These are phyloP conservation scores for Garrulus glandarius DNA, from an alignment of 2,797 vertebrate species.

Conservation along the genomic window DNA sequence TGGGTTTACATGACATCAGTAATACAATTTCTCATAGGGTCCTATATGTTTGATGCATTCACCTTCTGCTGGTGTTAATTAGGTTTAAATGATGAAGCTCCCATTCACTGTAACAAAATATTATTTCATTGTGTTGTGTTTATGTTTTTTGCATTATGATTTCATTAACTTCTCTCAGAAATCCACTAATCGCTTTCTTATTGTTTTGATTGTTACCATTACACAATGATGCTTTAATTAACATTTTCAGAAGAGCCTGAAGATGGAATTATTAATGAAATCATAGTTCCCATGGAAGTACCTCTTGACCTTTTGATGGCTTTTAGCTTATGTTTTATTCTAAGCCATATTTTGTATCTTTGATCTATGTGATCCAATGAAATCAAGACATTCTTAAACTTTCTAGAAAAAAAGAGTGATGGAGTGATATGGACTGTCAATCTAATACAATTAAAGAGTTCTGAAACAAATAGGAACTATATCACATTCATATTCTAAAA, in stretches of 20 bases:
- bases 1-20: not conserved
- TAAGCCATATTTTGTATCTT: not conserved
- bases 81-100: not conserved
- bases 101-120: not conserved
- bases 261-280: not conserved
- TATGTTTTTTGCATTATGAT: not conserved
- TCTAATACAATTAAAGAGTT: not conserved
- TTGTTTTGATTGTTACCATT: not conserved
- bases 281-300: not conserved
- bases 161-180: constrained; percentile 5
- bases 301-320: not conserved
- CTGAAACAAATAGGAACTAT: not conserved
- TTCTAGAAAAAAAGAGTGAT: not conserved
- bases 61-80: not conserved
- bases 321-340: not conserved
- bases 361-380: not conserved
- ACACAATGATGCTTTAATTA: not conserved
- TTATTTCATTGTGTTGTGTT: not conserved
- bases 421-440: not conserved
- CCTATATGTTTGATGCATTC: not conserved
- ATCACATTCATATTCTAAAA: not conserved
- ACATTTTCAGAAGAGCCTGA: not conserved
- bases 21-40: not conserved
- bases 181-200: not conserved
- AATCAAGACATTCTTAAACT: not conserved